A percentile compares a stretch with the other conserved stretches of the same genome.
Evolutionary conservation across 2,113 vertebrate genomes (phyloP).

Genomic region (Heterochromis multidens): DNA sequence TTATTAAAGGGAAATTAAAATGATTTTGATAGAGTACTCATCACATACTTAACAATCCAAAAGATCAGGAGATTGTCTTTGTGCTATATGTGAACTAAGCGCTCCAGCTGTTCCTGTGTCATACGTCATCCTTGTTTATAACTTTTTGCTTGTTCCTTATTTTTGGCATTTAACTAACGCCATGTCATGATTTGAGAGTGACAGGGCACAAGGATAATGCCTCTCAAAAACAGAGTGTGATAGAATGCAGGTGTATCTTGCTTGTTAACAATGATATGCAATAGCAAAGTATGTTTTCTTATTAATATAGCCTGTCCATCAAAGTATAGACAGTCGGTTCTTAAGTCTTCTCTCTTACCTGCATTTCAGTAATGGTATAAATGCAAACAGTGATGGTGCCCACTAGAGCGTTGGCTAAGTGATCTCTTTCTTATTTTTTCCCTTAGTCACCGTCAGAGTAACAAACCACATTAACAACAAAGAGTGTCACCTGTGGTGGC

Average conservation of each 20-base stretch:
- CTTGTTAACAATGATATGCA: not conserved
- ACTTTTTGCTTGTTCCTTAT: not conserved
- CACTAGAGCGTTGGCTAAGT: not conserved
- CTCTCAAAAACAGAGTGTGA: no score
- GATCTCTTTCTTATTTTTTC: not conserved
- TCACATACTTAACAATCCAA: not conserved
- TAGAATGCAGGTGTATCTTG: no score
- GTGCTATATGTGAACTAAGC: not conserved
- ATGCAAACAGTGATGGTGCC: not conserved
- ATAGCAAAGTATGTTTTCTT: not conserved
- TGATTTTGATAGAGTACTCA: fast-evolving
- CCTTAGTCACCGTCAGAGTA: not conserved
- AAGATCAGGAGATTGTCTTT: not conserved
- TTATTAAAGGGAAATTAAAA: not conserved
- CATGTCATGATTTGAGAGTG: not conserved
- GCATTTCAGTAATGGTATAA: not conserved
- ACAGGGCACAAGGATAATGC: no score
- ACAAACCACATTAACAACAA: not conserved
- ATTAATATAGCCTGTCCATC: not conserved
- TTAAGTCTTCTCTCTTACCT: not conserved
- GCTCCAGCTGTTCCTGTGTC: not conserved
- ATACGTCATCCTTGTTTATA: not conserved
- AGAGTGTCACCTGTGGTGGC: not conserved
- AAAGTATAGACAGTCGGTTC: fast-evolving
- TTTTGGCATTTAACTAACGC: not conserved